Evolutionary conservation across 2,113 vertebrate species (phyloP).

Genomic region (Gracilinanus agilis): DNA sequence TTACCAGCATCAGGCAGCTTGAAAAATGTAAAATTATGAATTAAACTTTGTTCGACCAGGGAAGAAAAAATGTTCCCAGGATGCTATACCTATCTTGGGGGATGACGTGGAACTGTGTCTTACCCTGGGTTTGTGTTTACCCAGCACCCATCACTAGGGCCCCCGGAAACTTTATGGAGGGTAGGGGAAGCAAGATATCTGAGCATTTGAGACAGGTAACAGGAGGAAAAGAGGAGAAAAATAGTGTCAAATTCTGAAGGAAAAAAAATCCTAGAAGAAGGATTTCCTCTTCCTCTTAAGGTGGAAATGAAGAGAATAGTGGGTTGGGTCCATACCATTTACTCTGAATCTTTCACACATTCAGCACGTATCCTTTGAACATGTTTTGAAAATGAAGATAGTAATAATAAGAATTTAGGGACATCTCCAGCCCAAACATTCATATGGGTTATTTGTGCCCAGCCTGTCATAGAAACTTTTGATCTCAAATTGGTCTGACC

Average conservation of each 20-base stretch:
- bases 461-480: too few species aligned
- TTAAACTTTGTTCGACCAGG: slow-evolving; percentile 58
- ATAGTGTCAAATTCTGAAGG: neutral
- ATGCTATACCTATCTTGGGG: slow-evolving; percentile 29
- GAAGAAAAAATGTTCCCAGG: neutral
- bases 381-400: neutral
- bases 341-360: neutral
- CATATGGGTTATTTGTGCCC: too few species aligned
- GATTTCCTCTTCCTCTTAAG: neutral
- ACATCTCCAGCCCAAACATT: too few species aligned
- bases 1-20: slow-evolving; percentile 31
- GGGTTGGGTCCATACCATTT: neutral
- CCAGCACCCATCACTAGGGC: neutral
- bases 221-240: neutral
- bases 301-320: neutral
- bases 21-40: slow-evolving; percentile 73
- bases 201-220: fast-evolving
- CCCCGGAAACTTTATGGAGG: fast-evolving
- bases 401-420: too few species aligned
- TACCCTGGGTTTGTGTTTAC: neutral
- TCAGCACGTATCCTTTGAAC: neutral
- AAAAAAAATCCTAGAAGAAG: neutral
- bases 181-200: neutral
- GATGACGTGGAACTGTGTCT: neutral
- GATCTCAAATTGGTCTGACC: too few species aligned